Base-by-base conservation (phyloP, 2,797 vertebrate genomes). In the Oreonectes daqikongensis region DNA sequence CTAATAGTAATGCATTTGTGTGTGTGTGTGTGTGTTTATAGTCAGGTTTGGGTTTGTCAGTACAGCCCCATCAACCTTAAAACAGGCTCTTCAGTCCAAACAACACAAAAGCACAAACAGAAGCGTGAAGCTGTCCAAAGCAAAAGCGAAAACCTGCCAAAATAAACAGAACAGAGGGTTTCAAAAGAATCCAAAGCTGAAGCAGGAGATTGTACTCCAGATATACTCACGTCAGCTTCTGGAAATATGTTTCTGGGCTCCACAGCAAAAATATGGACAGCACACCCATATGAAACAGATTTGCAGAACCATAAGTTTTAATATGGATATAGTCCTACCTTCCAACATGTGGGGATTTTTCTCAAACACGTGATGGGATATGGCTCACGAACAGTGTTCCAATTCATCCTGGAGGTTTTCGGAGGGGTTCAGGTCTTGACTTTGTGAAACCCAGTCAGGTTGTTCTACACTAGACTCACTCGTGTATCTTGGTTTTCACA, bases 1-100 rank as follows among this genome's bases (percentile, higher is more conserved):
- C 65, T 69, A 77, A 69, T 69, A 69, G 48, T 65, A 68, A 69
- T 60, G 74, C 60, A 65, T 60, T n/a, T 60, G 50, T n/a, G 14
- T 55, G 60, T n/a, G 38, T 61, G 55, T 50, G 44, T 28, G 42
- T 30, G 46, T 35, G 20, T 59, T 50, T 48, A 38, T 26, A 61
- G 15, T 18, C 24, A 75, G 22, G 63, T 57, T 67, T 22, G 38
- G 63, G 42, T 18, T 61, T 50, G 42, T 38, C 65, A 35, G 65
- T 17, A 5, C 53, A 61, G 44, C 32, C 67, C 61, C 74, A 35
- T 61, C 44, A 69, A 69, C 65, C 74, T 60, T 76, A 50, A 26
- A 15, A 69, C 48, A 38, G 9, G 53, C 20, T 69, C 60, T 76
- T 67, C 7, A 32, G 26, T 66, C 48, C 18, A 53, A 75, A 65